Evolutionary conservation across 2,113 vertebrate genomes (phyloP), one percentile per base, ranked within the genome.

Genomic region (Chloroceryle aenea): DNA sequence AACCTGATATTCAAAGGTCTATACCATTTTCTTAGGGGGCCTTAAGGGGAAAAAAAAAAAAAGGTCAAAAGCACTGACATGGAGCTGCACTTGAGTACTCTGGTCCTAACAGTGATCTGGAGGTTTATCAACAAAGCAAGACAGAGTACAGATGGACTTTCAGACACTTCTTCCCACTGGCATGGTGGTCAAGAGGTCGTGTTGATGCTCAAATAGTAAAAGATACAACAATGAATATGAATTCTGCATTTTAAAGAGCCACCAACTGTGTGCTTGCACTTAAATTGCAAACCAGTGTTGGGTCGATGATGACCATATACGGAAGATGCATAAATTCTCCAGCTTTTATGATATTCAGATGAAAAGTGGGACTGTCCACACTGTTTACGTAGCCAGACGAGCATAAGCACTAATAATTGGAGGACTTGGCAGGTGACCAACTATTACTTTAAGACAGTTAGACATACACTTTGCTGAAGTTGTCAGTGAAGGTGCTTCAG

Each of bases 221-320:
- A 15, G 17, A 20, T 72, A 4, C 47, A 42, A 26, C 15, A 53
- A 11, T 68, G 26, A 21, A 10, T 62, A 22, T 42, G 29, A 68
- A 47, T 77, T 52, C 36, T 78, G 19, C 27, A 50, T 85, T 23
- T 30, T 53, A 45, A 63, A 42, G 52, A 48, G 38, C 50, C 25
- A 56, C 23, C 0, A 2, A 20, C 30, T 38, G 6, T 55, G 40
- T 45, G 22, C 20, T 84, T 0, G 2, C 25, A 32, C 3, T 36
- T 82, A 36, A 73, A 27, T 63, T 34, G 48, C 38, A 83, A 68
- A 26, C 22, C 68, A 6, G 8, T 56, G 4, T 55, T 90, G 25
- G 17, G 32, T 82, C 8, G 5, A 5, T 20, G 34, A 17, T 85
- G 71, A 63, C 34, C 20, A 47, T 36, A 59, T 40, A 59, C 0